Conservation (phyloP, 2,113 vertebrate species). For the Nothocercus julius region DNA sequence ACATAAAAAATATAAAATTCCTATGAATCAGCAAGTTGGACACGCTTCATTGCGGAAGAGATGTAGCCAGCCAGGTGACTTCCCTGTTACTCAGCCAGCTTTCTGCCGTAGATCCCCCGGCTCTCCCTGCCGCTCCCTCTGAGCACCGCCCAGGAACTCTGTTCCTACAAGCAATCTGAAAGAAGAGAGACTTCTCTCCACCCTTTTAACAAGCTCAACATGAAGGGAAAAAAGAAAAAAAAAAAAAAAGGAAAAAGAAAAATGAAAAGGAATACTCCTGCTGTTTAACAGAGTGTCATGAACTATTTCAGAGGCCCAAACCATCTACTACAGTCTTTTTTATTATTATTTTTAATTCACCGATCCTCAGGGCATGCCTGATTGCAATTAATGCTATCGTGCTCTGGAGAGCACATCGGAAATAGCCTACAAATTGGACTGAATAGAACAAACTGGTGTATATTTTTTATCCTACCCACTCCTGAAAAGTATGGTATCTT, state of each 20-base stretch:
- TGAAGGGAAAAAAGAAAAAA: not conserved
- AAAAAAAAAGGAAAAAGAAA: not conserved
- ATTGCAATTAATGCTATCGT: not conserved
- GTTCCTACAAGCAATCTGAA: slow-evolving; percentile 55
- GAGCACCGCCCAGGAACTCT: slow-evolving; percentile 35
- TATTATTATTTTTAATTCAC: not conserved
- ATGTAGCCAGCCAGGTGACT: slow-evolving; percentile 24
- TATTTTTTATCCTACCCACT: not conserved
- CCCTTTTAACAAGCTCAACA: not conserved
- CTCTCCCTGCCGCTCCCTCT: slow-evolving; percentile 57
- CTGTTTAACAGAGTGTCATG: not conserved
- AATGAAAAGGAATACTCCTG: not conserved
- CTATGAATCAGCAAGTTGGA: slow-evolving; percentile 28
- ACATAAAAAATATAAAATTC: not conserved
- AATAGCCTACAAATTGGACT: not conserved
- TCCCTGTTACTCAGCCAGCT: slow-evolving; percentile 50
- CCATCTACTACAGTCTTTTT: not conserved
- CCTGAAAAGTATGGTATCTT: not conserved
- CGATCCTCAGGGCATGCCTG: not conserved
- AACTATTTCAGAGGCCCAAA: not conserved
- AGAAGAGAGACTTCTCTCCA: not conserved
- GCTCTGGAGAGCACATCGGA: not conserved
- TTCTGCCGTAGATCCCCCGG: not conserved
- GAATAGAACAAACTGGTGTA: not conserved
- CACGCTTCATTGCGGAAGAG: not conserved